Base-by-base conservation (phyloP, 2,888 invertebrate genomes). In the Trichogramma evanescens region DNA sequence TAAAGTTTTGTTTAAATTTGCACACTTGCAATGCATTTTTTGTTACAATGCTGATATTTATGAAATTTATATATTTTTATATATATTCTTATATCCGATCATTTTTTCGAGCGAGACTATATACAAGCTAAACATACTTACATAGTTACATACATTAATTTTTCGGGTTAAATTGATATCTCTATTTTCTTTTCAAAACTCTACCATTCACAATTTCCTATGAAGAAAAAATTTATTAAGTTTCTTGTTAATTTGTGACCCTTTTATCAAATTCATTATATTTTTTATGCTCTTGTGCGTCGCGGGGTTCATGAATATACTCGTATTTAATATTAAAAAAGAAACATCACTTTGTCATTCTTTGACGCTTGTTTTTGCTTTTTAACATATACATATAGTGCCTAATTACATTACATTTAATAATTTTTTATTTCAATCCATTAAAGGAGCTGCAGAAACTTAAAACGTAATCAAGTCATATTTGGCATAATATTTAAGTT, bases 51-150 rank as follows among this genome's bases (percentile, higher is more conserved):
- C 56, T 54, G 56, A 64, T 64, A 60, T 52, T 62, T 62, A 62
- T 57, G 58, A 62, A 60, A 64, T 64, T 59, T 63, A 62, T 58
- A 63, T 61, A 61, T 26, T 26, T 49, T n/a, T 49, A 49, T 49
- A 10, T 49, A 49, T 49, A 49, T 49, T n/a, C 10, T 38, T 50
- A 39, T 50, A 56, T 64, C 58, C 52, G 50, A 61, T 64, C 54
- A 59, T 61, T 54, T 57, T 50, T 62, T 59, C 53, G 61, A 60
- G 61, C 65, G 62, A 61, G 54, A 61, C 65, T 65, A 65, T 65
- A 63, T 65, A 65, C 65, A 65, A 61, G 56, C 63, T 63, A 63
- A 59, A 65, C 59, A 65, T 65, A 65, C 63, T 65, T 65, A 65
- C 65, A 65, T 59, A 65, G 61, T 45, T 65, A 65, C 65, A 65